These are phyloP conservation scores for Idris sp. DNA, from an alignment of 1,140 invertebrate species.

Conservation along the genomic window DNA sequence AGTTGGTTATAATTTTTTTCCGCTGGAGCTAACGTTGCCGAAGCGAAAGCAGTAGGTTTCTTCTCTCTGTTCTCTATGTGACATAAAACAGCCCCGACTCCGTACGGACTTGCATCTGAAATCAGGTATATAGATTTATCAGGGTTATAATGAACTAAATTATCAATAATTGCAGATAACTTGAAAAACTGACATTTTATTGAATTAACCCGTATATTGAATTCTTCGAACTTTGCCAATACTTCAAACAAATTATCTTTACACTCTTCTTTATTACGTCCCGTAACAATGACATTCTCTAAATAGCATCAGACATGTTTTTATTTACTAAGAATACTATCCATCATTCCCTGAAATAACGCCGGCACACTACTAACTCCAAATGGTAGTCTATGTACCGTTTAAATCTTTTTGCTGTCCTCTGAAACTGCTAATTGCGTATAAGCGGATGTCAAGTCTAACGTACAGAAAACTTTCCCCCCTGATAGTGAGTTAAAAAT, in stretches of 20 bases:
- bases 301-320: constrained; percentile 62
- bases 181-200: constrained; percentile 57
- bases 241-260: constrained; percentile 47
- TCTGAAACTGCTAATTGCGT: constrained; percentile 66
- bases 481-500: constrained; percentile 66
- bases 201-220: constrained; percentile 52
- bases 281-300: constrained; percentile 68
- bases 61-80: too few relatives aligned
- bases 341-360: constrained; percentile 67
- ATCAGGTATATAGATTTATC: too few relatives aligned
- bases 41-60: too few relatives aligned
- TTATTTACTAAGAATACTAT: constrained; percentile 59
- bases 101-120: too few relatives aligned
- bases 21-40: too few relatives aligned
- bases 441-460: constrained; percentile 71
- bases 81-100: too few relatives aligned
- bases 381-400: constrained; percentile 65
- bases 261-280: constrained; percentile 14
- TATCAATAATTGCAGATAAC: constrained; percentile 24
- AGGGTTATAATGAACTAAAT: too few relatives aligned
- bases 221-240: constrained; percentile 44
- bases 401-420: constrained; percentile 50
- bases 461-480: constrained; percentile 63
- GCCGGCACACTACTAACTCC: constrained; percentile 65
- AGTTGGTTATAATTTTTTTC: constrained; percentile 76